Conservation (phyloP, 1,140 invertebrate species). For the Dendroctonus ponderosae region DNA sequence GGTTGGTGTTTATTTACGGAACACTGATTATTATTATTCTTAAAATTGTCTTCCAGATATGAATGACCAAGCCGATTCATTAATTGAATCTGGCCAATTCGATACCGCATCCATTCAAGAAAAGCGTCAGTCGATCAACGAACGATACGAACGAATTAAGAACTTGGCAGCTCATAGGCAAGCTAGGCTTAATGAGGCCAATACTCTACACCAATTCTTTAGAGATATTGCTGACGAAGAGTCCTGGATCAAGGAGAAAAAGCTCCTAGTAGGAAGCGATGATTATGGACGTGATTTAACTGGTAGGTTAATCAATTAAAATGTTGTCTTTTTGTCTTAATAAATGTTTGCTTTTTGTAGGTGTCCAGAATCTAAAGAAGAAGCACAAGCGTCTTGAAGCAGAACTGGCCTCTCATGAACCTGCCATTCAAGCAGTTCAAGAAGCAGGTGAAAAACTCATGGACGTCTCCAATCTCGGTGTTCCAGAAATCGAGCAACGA, state of each 20-base stretch:
- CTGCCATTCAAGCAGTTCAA: conserved; percentile 94
- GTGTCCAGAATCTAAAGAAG: conserved; percentile 97
- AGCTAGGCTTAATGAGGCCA: conserved; percentile 88
- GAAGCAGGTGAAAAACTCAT: conserved; percentile 95
- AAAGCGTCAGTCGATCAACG: conserved; percentile 89
- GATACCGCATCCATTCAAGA: conserved; percentile 91
- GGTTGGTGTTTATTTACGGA: conserved; percentile 52
- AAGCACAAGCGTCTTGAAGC: conserved; percentile 97
- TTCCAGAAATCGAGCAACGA: conserved; percentile 92
- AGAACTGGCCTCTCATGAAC: conserved; percentile 93
- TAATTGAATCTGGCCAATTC: conserved; percentile 93
- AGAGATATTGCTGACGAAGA: conserved; percentile 99
- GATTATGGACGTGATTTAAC: conserved; percentile 98
- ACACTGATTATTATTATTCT: conserved; percentile 14
- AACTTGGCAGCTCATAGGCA: conserved; percentile 90
- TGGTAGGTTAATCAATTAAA: conserved; percentile 46
- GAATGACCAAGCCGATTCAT: conserved; percentile 90
- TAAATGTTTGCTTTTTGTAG: conserved; percentile 9
- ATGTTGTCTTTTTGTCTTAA: background rate
- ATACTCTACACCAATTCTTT: conserved; percentile 99
- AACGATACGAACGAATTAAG: conserved; percentile 89
- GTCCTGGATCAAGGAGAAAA: conserved; percentile 99
- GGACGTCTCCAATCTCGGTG: conserved; percentile 94
- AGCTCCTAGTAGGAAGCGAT: conserved; percentile 93
- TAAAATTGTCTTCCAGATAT: conserved; percentile 69